Base-by-base conservation (phyloP, 1,140 invertebrate species). In the Drosophila quadrilineata region DNA sequence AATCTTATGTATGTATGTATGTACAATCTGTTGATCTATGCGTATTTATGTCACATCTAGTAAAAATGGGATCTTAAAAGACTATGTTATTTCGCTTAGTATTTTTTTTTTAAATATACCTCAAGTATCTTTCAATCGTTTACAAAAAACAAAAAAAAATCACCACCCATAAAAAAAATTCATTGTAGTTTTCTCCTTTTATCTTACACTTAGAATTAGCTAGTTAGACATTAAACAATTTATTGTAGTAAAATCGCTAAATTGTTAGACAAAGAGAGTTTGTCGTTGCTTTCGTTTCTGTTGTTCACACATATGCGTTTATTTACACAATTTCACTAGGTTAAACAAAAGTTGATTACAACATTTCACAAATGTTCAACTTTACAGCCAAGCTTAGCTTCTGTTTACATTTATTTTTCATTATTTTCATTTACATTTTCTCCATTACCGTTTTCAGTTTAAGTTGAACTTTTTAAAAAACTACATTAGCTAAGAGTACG, bases 181-280 rank as follows among this genome's bases (percentile, higher is more conserved):
- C 12, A 38, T 19, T 68, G 24, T 68, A 49, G 35, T 67, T 41
- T 35, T n/a, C n/a, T n/a, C n/a, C n/a, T n/a, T n/a, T n/a, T n/a
- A n/a, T n/a, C n/a, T 22, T 36, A 52, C 24, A 17, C 24, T 54
- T 60, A 52, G 21, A 9, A 48, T 67, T 67, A 67, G 21, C 31
- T 62, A 48, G 31, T 54, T 52, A 53, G 57, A 66, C 63, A 53
- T 31, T 67, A 41, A 54, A 49, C 35, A 40, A 63, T 62, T 68
- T 63, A 68, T 68, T 63, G 41, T 63, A 68, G 58, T 68, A 63
- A 68, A 68, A 68, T 68, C 65, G 65, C 50, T 56, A 68, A 63
- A 63, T 68, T 29, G 19, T 58, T 50, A 43, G n/a, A n/a, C n/a
- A n/a, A n/a, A n/a, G n/a, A n/a, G n/a, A n/a, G 19, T 66, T 56